A percentile compares a stretch with the other conserved stretches of the same genome.
These are phyloP conservation scores for Drusus annulatus DNA, from an alignment of 1,140 invertebrate genomes.

Conservation along the genomic window DNA sequence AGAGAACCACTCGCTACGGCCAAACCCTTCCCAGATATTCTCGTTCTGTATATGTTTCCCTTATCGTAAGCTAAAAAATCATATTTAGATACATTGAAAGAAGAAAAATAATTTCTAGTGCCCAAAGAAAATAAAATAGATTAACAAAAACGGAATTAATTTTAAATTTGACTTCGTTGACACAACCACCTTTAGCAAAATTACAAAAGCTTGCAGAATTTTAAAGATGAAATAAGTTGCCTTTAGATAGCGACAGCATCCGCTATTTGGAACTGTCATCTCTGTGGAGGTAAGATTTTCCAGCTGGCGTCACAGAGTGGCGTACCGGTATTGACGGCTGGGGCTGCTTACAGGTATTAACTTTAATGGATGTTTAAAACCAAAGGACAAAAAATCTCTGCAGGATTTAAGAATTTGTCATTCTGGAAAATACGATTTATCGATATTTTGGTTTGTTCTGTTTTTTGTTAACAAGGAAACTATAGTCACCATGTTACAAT, in stretches of 20 bases:
- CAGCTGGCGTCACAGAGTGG: constrained; percentile 6
- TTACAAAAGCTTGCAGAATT: too few relatives aligned
- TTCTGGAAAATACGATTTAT: not conserved
- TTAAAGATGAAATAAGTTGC: not conserved
- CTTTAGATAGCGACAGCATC: constrained; percentile 11
- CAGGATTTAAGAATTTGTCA: not conserved
- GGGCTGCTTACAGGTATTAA: constrained; percentile 1
- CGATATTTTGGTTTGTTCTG: not conserved
- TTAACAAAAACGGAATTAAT: too few relatives aligned
- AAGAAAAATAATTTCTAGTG: too few relatives aligned
- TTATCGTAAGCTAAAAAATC: too few relatives aligned
- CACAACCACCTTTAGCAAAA: too few relatives aligned
- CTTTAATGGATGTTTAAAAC: constrained; percentile 13
- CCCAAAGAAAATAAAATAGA: too few relatives aligned
- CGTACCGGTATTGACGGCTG: constrained; percentile 1
- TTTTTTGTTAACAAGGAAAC: not conserved
- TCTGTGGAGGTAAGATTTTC: not conserved
- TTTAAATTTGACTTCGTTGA: too few relatives aligned
- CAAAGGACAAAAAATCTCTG: not conserved
- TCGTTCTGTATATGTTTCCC: too few relatives aligned
- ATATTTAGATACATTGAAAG: too few relatives aligned
- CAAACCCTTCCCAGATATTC: too few relatives aligned
- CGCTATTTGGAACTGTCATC: constrained; percentile 26
- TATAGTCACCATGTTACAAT: too few relatives aligned
- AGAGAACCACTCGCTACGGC: too few relatives aligned